A percentile compares a stretch with the other conserved stretches of the same genome.
phyloP scores from a whole-genome alignment of 2,888 invertebrate genomes.

The Limenitis camilla region DNA sequence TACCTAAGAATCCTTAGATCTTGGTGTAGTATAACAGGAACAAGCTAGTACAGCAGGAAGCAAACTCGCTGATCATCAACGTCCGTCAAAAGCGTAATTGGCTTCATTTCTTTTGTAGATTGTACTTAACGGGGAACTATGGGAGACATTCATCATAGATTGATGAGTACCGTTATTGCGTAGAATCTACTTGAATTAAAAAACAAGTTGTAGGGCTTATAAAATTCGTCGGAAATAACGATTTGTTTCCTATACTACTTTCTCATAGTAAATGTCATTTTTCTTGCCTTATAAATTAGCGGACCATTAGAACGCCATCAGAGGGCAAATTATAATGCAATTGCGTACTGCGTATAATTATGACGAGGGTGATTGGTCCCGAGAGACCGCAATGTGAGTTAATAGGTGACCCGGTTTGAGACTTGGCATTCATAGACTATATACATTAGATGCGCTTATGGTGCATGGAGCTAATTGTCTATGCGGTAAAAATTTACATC shows the following conservation, averaged over 20 bases:
- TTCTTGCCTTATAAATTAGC: background rate
- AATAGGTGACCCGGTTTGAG: constrained; percentile 23
- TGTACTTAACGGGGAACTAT: background rate
- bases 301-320: background rate
- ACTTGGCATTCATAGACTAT: constrained; percentile 15
- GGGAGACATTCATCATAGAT: background rate
- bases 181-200: background rate
- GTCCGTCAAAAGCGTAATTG: constrained; percentile 11
- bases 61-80: constrained; percentile 5
- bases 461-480: background rate
- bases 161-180: background rate
- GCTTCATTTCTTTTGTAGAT: constrained; percentile 5
- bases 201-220: background rate
- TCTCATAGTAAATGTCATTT: background rate
- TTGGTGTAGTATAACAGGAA: background rate
- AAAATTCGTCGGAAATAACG: background rate
- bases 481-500: too few species aligned
- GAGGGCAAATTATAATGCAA: background rate
- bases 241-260: too few species aligned
- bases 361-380: constrained; percentile 15
- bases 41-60: constrained; percentile 2
- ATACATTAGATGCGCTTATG: constrained; percentile 10
- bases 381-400: constrained; percentile 16
- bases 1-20: background rate
- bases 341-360: constrained; percentile 15